These are phyloP conservation scores for Drosophila differens DNA, from an alignment of 2,888 invertebrate genomes.

Conservation along the genomic window DNA sequence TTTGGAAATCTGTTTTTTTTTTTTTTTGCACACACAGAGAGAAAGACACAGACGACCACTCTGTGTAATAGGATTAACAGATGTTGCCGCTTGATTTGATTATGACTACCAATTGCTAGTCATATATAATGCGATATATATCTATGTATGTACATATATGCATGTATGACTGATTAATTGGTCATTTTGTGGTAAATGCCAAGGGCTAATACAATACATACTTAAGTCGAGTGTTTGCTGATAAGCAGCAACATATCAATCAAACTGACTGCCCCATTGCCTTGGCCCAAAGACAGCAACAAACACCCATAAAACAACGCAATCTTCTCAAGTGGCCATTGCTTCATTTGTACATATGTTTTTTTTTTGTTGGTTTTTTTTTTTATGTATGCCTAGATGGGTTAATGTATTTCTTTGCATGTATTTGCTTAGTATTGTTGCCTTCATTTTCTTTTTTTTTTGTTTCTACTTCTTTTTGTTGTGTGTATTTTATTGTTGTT, in stretches of 20 bases:
- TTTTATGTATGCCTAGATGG: conserved; percentile 24
- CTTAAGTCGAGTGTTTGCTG: conserved; percentile 49
- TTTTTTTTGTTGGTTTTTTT: conserved; percentile 1
- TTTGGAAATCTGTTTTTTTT: conserved; percentile 79
- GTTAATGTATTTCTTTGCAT: conserved; percentile 47
- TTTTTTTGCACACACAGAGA: conserved; percentile 45
- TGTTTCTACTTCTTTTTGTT: conserved; percentile 27
- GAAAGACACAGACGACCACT: conserved; percentile 30
- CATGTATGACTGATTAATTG: conserved; percentile 27
- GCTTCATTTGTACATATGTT: conserved; percentile 8
- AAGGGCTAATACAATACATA: conserved; percentile 63
- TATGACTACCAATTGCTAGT: conserved; percentile 48
- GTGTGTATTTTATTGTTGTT: conserved; percentile 39
- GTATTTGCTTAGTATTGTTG: conserved; percentile 70
- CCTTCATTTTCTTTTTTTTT: conserved; percentile 33
- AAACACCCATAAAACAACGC: conserved; percentile 4
- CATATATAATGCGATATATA: conserved; percentile 14
- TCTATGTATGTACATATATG: not conserved
- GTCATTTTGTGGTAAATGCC: conserved; percentile 38
- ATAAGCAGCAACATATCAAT: conserved; percentile 67
- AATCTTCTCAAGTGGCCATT: conserved; percentile 48
- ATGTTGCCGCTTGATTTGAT: conserved; percentile 66
- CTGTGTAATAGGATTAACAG: conserved; percentile 72
- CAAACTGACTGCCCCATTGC: conserved; percentile 45
- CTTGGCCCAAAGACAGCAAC: conserved; percentile 48